Evolutionary conservation across 37 sponge, comb jelly and placozoan species (phyloP).

Genomic region (Beroe ovata): DNA sequence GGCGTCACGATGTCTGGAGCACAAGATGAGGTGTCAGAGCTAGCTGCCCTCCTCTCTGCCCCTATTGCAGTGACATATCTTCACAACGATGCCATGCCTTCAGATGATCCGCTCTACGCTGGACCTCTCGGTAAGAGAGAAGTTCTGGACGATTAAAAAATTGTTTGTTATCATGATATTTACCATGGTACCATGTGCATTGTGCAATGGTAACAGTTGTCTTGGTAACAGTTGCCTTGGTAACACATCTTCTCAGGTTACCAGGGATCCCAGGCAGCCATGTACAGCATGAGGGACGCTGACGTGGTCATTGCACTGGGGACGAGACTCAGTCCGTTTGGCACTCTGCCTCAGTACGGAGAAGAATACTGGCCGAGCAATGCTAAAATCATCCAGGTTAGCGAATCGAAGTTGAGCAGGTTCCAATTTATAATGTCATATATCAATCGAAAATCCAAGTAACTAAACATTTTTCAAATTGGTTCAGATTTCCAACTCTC

Average conservation of each 20-base stretch:
- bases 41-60: slow-evolving; percentile 42
- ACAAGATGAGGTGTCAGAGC: not conserved
- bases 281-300: slow-evolving; percentile 15
- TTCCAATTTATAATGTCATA: too few relatives aligned
- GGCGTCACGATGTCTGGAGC: slow-evolving; percentile 48
- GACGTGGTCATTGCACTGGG: slow-evolving; percentile 46
- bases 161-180: not conserved
- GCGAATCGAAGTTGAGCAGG: too few relatives aligned
- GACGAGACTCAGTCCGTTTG: slow-evolving; percentile 10
- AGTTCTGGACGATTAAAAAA: too few relatives aligned
- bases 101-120: slow-evolving; percentile 35
- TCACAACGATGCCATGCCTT: slow-evolving; percentile 29
- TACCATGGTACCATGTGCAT: not conserved
- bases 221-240: too few relatives aligned
- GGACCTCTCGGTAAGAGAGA: slow-evolving; percentile 12
- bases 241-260: not conserved
- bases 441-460: too few relatives aligned
- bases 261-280: slow-evolving; percentile 44
- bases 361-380: slow-evolving; percentile 27
- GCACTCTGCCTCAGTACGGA: slow-evolving; percentile 42
- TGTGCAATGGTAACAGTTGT: too few relatives aligned
- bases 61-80: slow-evolving; percentile 49
- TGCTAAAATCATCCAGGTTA: slow-evolving; percentile 44
- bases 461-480: too few relatives aligned
- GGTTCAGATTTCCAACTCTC: too few relatives aligned